Evolutionary conservation across 2,888 invertebrate species (phyloP).

Genomic region (Drosophila antonietae): DNA sequence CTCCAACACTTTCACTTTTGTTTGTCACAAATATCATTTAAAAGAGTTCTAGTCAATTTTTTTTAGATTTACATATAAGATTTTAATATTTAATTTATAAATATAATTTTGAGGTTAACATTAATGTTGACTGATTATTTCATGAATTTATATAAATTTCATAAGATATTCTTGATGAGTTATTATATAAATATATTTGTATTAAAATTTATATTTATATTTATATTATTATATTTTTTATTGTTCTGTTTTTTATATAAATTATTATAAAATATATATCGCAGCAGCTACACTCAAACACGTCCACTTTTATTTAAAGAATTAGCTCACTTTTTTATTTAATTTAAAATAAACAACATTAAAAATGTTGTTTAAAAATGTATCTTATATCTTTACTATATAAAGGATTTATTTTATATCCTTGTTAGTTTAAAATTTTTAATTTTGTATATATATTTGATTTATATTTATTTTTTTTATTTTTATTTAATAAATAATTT

Average conservation of each 20-base stretch:
- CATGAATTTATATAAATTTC: not conserved
- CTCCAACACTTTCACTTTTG: not conserved
- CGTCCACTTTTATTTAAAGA: not conserved
- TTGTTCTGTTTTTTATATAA: not conserved
- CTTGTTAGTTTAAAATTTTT: not conserved
- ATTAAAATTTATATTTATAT: not conserved
- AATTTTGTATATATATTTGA: too few relatives aligned
- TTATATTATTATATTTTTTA: not conserved
- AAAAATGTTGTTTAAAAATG: too few relatives aligned
- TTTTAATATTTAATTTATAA: not conserved
- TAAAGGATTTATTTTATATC: not conserved
- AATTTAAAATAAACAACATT: too few relatives aligned
- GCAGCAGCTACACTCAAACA: not conserved
- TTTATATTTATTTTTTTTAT: not conserved
- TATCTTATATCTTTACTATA: not conserved
- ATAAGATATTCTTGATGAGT: not conserved
- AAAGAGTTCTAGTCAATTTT: not conserved
- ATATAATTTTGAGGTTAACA: not conserved
- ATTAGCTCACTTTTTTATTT: too few relatives aligned
- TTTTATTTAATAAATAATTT: too few relatives aligned
- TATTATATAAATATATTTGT: not conserved
- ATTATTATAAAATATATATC: not conserved
- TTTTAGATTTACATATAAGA: not conserved
- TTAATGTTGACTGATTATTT: not conserved
- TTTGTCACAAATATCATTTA: not conserved